Evolutionary conservation across 2,113 vertebrate genomes (phyloP), one percentile per base, ranked within the genome.

Genomic region (Alethe diademata): DNA sequence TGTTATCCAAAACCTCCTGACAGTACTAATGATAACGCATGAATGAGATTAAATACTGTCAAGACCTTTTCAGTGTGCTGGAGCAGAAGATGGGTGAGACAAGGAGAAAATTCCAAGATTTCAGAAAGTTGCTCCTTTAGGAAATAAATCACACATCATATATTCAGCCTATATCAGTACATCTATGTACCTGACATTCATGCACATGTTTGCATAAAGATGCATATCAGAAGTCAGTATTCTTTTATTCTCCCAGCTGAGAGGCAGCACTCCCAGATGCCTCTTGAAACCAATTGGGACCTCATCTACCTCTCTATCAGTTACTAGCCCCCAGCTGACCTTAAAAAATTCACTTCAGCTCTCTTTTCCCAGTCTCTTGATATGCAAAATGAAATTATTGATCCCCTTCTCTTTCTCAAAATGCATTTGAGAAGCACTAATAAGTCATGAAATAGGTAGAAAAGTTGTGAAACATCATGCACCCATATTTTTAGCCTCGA

Each of bases 1-100:
- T 97, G 95, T 97, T 97, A 97, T 92, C 87, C 81, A 96, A 95
- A 97, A 95, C 92, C 67, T 96, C 87, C 76, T 93, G 84, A 82
- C 73, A 93, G 70, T 90, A 91, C 78, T 94, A 97, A 95, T 76
- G 94, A 96, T 97, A 97, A 93, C 93, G 93, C 87, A 95, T 92
- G 88, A 96, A 93, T 91, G 86, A 93, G 91, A 95, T 94, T 82
- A 94, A 95, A 83, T 69, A 74, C 66, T 96, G 82, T 95, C 94
- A 88, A 90, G 95, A 81, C 65, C 58, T 93, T 84, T 94, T 56
- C 84, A 84, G 66, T 69, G 88, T 76, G 57, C 42, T 88, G 67
- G 43, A 95, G 66, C 61, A 61, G 71, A 95, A 48, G 53, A 89
- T 19, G 42, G 81, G 82, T 57, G 57, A 94, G 40, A 86, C 14